Evolutionary conservation across 2,888 invertebrate species (phyloP).

Genomic region (Achlya flavicornis): DNA sequence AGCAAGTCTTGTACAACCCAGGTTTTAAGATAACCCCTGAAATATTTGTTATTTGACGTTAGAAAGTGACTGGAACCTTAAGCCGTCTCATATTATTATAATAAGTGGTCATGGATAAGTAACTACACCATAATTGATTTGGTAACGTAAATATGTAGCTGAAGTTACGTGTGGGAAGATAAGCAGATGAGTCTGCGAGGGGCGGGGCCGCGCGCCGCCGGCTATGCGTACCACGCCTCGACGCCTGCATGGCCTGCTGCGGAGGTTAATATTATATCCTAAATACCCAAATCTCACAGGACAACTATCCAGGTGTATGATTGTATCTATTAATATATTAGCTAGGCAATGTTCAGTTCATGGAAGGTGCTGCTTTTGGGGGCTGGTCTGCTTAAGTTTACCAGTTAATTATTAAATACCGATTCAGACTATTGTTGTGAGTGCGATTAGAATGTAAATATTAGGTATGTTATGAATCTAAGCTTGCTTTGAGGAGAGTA

Average conservation of each 20-base stretch:
- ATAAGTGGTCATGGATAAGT: neutral
- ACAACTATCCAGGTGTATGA: neutral
- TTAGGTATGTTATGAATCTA: too few relatives aligned
- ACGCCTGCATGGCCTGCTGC: conserved; percentile 51
- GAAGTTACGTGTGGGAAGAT: conserved; percentile 56
- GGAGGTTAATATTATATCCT: conserved; percentile 17
- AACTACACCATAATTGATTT: neutral
- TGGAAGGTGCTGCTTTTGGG: too few relatives aligned
- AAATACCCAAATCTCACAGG: conserved; percentile 17
- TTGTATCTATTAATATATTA: neutral
- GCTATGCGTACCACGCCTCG: conserved; percentile 64
- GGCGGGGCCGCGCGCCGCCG: conserved; percentile 47
- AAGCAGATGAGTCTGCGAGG: conserved; percentile 53
- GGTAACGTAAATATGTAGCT: neutral
- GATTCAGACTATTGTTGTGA: too few relatives aligned
- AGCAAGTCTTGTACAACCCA: neutral
- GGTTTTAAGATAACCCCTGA: too few relatives aligned
- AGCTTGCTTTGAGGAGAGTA: too few relatives aligned
- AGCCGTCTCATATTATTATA: too few relatives aligned
- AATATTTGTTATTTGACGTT: too few relatives aligned
- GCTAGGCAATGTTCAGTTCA: too few relatives aligned
- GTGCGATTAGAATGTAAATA: too few relatives aligned
- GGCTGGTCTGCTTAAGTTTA: too few relatives aligned
- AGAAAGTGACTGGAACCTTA: too few relatives aligned
- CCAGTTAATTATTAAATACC: too few relatives aligned